A percentile compares a stretch with the other conserved stretches of the same genome.
phyloP scores from a whole-genome alignment of 2,113 vertebrate genomes.

The Boleophthalmus pectinirostris region DNA sequence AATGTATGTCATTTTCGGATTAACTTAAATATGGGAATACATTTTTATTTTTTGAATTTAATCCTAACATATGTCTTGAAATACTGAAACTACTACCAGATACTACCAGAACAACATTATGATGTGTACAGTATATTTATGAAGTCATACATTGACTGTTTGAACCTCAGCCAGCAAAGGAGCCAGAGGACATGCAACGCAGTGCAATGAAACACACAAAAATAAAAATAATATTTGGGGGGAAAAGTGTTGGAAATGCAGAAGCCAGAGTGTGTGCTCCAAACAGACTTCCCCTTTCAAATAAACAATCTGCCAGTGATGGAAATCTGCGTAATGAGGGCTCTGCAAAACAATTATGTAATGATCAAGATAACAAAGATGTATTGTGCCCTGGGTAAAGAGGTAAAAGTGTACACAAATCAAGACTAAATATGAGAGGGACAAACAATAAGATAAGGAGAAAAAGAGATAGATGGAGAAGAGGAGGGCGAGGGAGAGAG shows the following conservation, averaged over 20 bases:
- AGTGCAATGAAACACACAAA: not conserved
- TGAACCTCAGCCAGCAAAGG: not conserved
- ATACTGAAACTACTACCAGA: too few relatives aligned
- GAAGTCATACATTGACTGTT: not conserved
- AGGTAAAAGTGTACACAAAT: conserved; percentile 9
- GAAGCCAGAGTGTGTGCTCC: conserved; percentile 12
- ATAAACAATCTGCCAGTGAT: conserved; percentile 33
- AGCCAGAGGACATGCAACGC: conserved; percentile 7
- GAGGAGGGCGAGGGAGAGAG: too few relatives aligned
- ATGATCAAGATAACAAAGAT: conserved; percentile 28
- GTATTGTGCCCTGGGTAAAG: conserved; percentile 38
- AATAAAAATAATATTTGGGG: conserved; percentile 8
- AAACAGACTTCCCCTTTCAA: conserved; percentile 40
- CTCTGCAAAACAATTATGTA: conserved; percentile 47
- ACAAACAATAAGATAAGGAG: not conserved
- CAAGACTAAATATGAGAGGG: not conserved
- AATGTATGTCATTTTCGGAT: too few relatives aligned
- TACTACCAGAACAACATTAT: not conserved
- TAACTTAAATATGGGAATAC: too few relatives aligned
- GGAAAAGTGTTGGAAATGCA: not conserved
- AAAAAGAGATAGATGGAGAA: too few relatives aligned
- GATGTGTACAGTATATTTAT: not conserved
- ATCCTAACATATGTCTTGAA: too few relatives aligned
- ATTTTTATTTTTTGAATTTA: too few relatives aligned
- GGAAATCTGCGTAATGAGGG: conserved; percentile 40